A percentile compares a stretch with the other conserved stretches of the same genome.
These are phyloP conservation scores for Butorides virescens DNA, from an alignment of 2,113 vertebrate genomes.

Conservation along the genomic window DNA sequence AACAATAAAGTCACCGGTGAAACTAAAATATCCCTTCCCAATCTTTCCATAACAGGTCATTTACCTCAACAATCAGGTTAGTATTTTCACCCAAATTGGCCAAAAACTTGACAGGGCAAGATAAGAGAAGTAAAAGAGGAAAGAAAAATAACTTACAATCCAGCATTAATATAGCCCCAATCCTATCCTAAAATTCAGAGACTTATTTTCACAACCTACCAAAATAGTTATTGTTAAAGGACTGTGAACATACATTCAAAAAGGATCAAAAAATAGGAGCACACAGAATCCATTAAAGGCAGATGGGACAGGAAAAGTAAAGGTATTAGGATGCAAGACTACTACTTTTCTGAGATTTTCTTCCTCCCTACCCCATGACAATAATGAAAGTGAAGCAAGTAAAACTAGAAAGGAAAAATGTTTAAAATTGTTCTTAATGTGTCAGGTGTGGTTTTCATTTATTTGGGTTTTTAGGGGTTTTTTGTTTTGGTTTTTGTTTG, in stretches of 20 bases:
- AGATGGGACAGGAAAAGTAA: neutral
- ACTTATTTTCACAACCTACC: neutral
- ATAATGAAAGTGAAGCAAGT: neutral
- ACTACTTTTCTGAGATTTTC: neutral
- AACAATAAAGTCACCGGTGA: neutral
- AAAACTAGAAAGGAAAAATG: neutral
- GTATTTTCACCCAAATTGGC: neutral
- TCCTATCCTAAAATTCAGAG: neutral
- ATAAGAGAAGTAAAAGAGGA: neutral
- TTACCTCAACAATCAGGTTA: neutral
- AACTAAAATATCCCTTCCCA: neutral
- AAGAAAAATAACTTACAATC: neutral
- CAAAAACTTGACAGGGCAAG: neutral
- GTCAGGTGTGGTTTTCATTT: neutral
- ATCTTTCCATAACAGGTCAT: neutral
- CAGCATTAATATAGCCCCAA: neutral
- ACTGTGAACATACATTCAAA: neutral
- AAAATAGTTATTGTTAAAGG: neutral
- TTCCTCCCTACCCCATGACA: neutral
- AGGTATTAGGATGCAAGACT: neutral
- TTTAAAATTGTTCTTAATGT: neutral
- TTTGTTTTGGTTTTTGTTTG: too few relatives aligned
- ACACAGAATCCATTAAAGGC: neutral
- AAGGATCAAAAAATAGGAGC: neutral
- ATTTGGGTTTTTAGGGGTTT: too few relatives aligned